Conservation (phyloP, 2,888 invertebrate species). For the Mellilla xanthometata region DNA sequence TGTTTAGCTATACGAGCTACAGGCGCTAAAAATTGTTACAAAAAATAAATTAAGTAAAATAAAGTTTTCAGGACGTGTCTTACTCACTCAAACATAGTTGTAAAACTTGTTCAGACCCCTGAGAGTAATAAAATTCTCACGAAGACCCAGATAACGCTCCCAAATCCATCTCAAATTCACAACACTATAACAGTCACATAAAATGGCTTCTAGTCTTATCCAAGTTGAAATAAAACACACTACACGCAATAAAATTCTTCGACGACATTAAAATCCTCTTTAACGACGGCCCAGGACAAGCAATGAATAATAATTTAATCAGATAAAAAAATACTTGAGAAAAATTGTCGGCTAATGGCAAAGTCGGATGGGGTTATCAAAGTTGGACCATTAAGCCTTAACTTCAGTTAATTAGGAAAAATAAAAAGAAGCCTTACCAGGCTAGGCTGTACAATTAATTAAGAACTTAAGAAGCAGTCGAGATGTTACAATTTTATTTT, state of each 20-base stretch:
- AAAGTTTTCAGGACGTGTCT: too few relatives aligned
- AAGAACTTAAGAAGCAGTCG: too few relatives aligned
- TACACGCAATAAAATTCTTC: constrained; percentile 24
- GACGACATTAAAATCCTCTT: constrained; percentile 23
- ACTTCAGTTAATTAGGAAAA: constrained; percentile 15
- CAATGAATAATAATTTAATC: constrained; percentile 33
- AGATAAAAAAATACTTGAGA: constrained; percentile 25
- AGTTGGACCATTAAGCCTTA: constrained; percentile 15
- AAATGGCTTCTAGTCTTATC: constrained; percentile 8
- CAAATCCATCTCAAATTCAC: neutral
- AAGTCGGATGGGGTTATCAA: constrained; percentile 16
- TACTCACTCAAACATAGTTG: too few relatives aligned
- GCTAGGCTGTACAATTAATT: too few relatives aligned
- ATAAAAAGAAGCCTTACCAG: neutral
- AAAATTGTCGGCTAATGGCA: constrained; percentile 15
- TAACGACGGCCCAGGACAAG: constrained; percentile 27
- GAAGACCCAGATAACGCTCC: neutral
- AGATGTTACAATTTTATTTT: too few relatives aligned
- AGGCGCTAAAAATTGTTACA: too few relatives aligned
- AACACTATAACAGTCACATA: constrained; percentile 8
- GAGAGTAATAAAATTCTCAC: neutral
- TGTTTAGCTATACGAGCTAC: too few relatives aligned
- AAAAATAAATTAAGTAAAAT: too few relatives aligned
- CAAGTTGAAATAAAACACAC: constrained; percentile 7
- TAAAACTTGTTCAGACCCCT: too few relatives aligned